These are phyloP conservation scores for Tetraneura akinire DNA, from an alignment of 1,140 invertebrate species.

Conservation along the genomic window DNA sequence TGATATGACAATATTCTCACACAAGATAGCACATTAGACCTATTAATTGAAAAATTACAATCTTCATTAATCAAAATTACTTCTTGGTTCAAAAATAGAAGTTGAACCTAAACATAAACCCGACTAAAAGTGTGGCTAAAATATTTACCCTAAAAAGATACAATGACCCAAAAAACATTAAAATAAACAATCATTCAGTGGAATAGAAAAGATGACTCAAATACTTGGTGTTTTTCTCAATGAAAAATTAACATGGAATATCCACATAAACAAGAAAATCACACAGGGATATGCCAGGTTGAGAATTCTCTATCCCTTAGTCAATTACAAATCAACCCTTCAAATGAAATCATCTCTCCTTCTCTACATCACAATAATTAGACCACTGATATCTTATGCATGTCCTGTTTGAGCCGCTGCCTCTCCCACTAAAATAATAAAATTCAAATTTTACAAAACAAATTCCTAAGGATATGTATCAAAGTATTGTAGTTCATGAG, in stretches of 20 bases:
- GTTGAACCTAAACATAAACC: neutral
- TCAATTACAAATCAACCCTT: neutral
- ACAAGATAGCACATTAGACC: neutral
- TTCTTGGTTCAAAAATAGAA: constrained; percentile 13
- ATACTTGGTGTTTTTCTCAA: neutral
- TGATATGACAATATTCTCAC: neutral
- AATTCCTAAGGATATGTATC: no score
- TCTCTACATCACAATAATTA: neutral
- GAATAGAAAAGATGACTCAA: neutral
- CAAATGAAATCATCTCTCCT: constrained; percentile 2
- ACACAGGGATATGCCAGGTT: neutral
- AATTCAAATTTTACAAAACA: no score
- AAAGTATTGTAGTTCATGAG: no score
- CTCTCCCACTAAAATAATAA: neutral
- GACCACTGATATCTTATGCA: neutral
- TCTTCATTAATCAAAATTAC: neutral
- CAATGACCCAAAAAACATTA: neutral
- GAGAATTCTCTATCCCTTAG: neutral
- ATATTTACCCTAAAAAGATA: constrained; percentile 9
- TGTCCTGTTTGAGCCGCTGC: neutral
- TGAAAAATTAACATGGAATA: neutral
- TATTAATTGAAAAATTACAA: constrained; percentile 16
- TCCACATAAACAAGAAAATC: neutral
- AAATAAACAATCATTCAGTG: neutral
- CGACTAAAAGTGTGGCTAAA: constrained; percentile 10